Percentiles rank a stretch among this genome's conserved stretches.
Evolutionary conservation across 2,888 invertebrate species (phyloP).

Genomic region (Andrena bucephala): DNA sequence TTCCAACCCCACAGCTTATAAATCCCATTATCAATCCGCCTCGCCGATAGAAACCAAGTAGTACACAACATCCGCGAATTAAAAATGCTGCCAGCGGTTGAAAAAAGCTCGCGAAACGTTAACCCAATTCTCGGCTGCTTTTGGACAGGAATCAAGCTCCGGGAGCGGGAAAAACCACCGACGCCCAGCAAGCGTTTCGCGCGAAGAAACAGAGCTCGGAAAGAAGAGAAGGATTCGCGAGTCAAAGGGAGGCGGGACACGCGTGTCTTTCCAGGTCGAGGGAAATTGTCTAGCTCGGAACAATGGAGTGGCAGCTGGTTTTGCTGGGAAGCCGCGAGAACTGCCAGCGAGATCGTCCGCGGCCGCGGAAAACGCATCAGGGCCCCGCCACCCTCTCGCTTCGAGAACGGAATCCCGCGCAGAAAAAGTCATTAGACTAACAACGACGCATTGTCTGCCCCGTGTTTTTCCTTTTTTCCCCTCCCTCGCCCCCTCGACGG

Average conservation of each 20-base stretch:
- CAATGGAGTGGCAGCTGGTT: background rate
- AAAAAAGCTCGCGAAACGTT: background rate
- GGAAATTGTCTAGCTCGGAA: slow-evolving; percentile 30
- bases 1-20: background rate
- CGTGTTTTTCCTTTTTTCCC: slow-evolving; percentile 25
- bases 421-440: slow-evolving; percentile 60
- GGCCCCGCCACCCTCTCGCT: background rate
- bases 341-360: slow-evolving; percentile 29
- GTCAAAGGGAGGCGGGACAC: slow-evolving; percentile 6
- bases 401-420: slow-evolving; percentile 16
- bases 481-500: background rate
- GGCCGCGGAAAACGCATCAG: slow-evolving; percentile 33
- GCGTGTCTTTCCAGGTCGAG: slow-evolving; percentile 48
- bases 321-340: slow-evolving; percentile 7
- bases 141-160: background rate
- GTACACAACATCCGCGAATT: background rate
- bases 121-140: background rate
- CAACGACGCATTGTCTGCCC: slow-evolving; percentile 56
- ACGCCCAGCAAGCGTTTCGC: background rate
- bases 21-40: slow-evolving; percentile 2
- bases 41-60: background rate
- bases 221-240: background rate
- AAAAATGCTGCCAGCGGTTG: slow-evolving; percentile 21
- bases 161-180: background rate
- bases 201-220: background rate